Conservation (phyloP, 2,113 vertebrate species). For the Spheniscus mendiculus region DNA sequence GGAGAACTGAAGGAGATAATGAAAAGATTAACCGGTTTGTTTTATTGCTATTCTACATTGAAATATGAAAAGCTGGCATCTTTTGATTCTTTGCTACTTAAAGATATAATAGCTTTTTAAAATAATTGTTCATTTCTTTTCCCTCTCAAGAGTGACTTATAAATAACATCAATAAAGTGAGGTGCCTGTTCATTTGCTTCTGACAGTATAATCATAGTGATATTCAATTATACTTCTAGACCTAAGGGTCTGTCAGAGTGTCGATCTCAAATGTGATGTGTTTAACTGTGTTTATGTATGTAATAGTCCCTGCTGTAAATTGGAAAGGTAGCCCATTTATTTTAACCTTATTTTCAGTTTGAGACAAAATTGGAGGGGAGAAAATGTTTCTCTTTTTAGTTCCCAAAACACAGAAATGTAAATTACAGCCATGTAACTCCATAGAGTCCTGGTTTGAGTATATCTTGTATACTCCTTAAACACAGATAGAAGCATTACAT, state of each 20-base stretch:
- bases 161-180: slow-evolving; percentile 1
- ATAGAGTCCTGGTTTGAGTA: background rate
- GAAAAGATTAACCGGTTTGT: background rate
- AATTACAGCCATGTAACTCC: background rate
- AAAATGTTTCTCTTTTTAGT: background rate
- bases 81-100: background rate
- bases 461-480: background rate
- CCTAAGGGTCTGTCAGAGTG: background rate
- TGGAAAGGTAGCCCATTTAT: background rate
- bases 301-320: background rate
- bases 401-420: background rate
- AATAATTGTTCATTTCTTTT: slow-evolving; percentile 1
- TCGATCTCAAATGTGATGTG: background rate
- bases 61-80: background rate
- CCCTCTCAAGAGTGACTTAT: background rate
- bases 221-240: background rate
- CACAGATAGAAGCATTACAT: background rate
- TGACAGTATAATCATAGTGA: background rate
- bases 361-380: background rate
- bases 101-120: background rate
- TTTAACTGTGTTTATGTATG: background rate
- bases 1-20: background rate
- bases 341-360: background rate
- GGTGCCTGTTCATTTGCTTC: slow-evolving; percentile 7
- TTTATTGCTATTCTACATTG: background rate